phyloP scores from a whole-genome alignment of 1,140 invertebrate species.

The Dufourea novaeangliae region DNA sequence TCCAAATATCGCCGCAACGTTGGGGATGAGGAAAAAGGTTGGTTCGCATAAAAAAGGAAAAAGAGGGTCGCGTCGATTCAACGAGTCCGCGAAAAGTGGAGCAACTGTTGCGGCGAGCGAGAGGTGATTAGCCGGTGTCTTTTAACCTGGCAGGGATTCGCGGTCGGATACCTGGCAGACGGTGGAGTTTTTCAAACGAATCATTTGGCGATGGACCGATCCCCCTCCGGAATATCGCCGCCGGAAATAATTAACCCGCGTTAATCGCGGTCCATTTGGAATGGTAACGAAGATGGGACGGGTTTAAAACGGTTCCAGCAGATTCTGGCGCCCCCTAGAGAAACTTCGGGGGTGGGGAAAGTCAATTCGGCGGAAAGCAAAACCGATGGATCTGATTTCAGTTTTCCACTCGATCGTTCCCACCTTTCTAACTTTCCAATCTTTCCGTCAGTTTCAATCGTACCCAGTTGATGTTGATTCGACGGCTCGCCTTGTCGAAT shows the following conservation, averaged over 20 bases:
- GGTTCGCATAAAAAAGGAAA: background rate
- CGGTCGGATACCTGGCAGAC: background rate
- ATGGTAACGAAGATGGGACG: conserved; percentile 65
- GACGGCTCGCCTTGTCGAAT: no score
- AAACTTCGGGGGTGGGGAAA: background rate
- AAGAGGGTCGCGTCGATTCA: background rate
- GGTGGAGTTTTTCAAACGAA: conserved; percentile 50
- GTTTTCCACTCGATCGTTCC: background rate
- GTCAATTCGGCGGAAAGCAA: conserved; percentile 34
- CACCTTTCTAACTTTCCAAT: conserved; percentile 7
- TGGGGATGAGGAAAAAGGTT: no score
- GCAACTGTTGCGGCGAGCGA: conserved; percentile 11
- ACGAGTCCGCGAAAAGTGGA: conserved; percentile 5
- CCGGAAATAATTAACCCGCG: conserved; percentile 69
- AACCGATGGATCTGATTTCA: conserved; percentile 34
- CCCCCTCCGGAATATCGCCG: conserved; percentile 56
- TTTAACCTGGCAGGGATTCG: conserved; percentile 11
- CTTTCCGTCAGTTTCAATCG: background rate
- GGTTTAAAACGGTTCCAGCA: conserved; percentile 52
- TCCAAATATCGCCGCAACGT: background rate
- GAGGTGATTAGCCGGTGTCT: conserved; percentile 35
- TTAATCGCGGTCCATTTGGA: conserved; percentile 70
- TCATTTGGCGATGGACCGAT: conserved; percentile 46
- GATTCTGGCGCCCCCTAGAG: conserved; percentile 16
- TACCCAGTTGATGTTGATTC: no score